phyloP scores from a whole-genome alignment of 2,113 vertebrate species.

The Henicopernis longicauda region DNA sequence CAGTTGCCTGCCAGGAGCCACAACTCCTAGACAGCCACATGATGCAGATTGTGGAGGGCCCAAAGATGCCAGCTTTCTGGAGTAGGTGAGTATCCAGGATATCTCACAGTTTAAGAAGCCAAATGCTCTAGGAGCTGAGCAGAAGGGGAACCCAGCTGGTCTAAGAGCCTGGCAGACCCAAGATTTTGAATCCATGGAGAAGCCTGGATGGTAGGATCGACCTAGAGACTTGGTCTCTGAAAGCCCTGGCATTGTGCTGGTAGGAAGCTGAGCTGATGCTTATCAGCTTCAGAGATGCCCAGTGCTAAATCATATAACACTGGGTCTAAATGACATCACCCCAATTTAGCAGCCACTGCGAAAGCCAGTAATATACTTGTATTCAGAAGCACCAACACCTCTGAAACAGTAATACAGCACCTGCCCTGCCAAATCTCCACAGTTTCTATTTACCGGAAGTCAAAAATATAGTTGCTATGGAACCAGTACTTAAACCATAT shows the following conservation, averaged over 20 bases:
- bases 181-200: neutral
- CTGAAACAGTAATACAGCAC: neutral
- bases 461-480: neutral
- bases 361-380: neutral
- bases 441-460: neutral
- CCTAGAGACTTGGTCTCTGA: neutral
- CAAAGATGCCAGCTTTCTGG: neutral
- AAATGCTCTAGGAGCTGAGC: neutral
- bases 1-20: neutral
- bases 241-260: neutral
- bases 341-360: neutral
- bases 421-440: neutral
- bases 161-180: neutral
- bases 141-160: neutral
- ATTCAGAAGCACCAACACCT: neutral
- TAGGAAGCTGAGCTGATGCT: neutral
- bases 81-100: neutral
- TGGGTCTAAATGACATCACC: neutral
- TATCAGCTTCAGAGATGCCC: neutral
- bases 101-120: neutral
- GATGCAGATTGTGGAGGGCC: neutral
- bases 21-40: neutral
- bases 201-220: neutral
- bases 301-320: neutral
- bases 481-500: neutral